Evolutionary conservation across 2,888 invertebrate genomes (phyloP), one percentile per base, ranked within the genome.

Genomic region (Dicycla oo): DNA sequence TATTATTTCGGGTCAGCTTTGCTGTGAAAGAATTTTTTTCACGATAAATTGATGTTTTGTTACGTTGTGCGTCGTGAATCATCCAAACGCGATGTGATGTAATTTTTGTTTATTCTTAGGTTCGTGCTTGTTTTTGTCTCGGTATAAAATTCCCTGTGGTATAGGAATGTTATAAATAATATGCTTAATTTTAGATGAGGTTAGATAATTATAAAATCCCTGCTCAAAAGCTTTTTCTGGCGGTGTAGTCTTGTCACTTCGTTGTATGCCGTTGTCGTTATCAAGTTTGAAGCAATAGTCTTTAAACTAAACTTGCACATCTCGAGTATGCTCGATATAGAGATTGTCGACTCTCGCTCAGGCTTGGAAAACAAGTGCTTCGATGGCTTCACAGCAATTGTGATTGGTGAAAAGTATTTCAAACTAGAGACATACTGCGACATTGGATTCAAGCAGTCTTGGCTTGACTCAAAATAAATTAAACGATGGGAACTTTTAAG

Each of bases 1-100:
- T 83, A 80, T 81, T 84, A 86, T 86, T 86, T 87, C 81, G 80
- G 83, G 81, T 70, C 82, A 77, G 70, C 68, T 77, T 79, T 78
- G 64, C 68, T 79, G 70, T 78, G 72, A 80, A 80, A 82, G 62
- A 81, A 47, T 70, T 75, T 82, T 83, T 80, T 86, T 82, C 77
- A 74, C 71, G 73, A 76, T 77, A 85, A 81, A 84, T 86, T 76
- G 62, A 77, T 81, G 81, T 81, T 86, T 82, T 81, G 83, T 83
- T 79, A 75, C 76, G 69, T 74, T 79, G 66, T 70, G 61, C 78
- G 75, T 62, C 81, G 82, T 82, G 83, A 86, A 84, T 84, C 78
- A 81, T 75, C 58, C 26, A 75, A 69, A 64, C 53, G 60, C 69
- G 63, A 43, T 69, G 69, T 83, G 81, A 74, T 78, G 75, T 81